Evolutionary conservation across 2,888 invertebrate species (phyloP), one percentile per base, ranked within the genome.

Genomic region (Brenthis ino): DNA sequence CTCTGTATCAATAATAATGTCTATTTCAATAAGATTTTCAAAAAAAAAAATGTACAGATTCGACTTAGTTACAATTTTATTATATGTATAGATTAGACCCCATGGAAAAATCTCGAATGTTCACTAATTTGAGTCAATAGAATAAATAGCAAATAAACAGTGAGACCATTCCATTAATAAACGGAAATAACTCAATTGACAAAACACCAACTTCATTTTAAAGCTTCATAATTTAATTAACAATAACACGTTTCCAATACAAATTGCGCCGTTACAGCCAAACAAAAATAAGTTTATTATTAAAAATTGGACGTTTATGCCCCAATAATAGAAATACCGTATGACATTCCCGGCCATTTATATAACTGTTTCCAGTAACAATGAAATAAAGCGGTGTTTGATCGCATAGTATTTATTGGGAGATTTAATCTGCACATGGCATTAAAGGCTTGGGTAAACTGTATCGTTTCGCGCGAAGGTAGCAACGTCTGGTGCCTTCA

Each of bases 361-460:
- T 73, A 63, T 69, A 67, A 71, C 66, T 66, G 71, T 69, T 69
- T 69, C 51, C 73, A 73, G 71, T 73, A 64, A 72, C 69, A 57
- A 73, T 70, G 72, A 73, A 76, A 76, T 77, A 73, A 75, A 73
- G 74, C 75, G 69, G 67, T 65, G 65, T 69, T 54, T 67, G 66
- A 75, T 74, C 69, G 64, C 63, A 64, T 64, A 69, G 74, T 70
- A 74, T 75, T 77, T 74, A 75, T 75, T 72, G 74, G 67, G 33
- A 72, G 76, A 70, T 77, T 75, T 75, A 77, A 77, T 76, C 76
- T 74, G 72, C 72, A 71, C 73, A 63, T 71, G 74, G 74, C 74
- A 77, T 76, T 76, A 74, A 77, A 77, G 68, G 70, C 73, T 64
- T 64, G 69, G 70, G 71, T 72, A 69, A 71, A 69, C 72, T 71